Evolutionary conservation across 2,113 vertebrate species (phyloP), one percentile per base, ranked within the genome.

Genomic region (Leucosticte australis): DNA sequence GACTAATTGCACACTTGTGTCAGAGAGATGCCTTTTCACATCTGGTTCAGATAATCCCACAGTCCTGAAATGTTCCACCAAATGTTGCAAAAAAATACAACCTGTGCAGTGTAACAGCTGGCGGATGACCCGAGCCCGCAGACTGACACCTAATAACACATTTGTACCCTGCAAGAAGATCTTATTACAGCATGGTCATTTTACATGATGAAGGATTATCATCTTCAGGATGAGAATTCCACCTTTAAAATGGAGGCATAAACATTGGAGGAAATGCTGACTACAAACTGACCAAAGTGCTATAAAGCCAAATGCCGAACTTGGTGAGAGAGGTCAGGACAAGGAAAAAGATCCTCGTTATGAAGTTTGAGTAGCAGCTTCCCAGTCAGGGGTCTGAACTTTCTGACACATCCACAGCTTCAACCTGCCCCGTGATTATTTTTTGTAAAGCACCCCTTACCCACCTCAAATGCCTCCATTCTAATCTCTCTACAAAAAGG

Each of bases 41-140:
- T 98, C 98, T 98, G 98, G 97, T 98, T 98, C 95, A 94, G 92
- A 98, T 98, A 98, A 97, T 94, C 69, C 69, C 11, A 27, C 75
- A 94, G 91, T 82, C 93, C 93, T 94, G 97, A 98, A 98, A 98
- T 83, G 69, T 96, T 98, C 97, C 93, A 98, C 97, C 97, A 98
- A 98, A 98, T 97, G 97, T 98, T 98, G 92, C 97, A 97, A 94
- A 95, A 97, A 96, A 97, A 95, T 93, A 96, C 97, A 98, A 96
- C 95, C 96, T 97, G 96, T 65, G 67, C 93, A 94, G 94, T 82
- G 27, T 94, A 94, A 83, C 96, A 97, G 97, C 97, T 97, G 97
- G 97, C 55, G 35, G n/a, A 86, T 95, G 97, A 97, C 97, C 97
- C 12, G 50, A 67, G 91, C 81, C 94, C 84, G 33, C 60, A 80